These are phyloP conservation scores for Drosophila punjabiensis DNA, from an alignment of 1,140 invertebrate genomes.

Conservation along the genomic window DNA sequence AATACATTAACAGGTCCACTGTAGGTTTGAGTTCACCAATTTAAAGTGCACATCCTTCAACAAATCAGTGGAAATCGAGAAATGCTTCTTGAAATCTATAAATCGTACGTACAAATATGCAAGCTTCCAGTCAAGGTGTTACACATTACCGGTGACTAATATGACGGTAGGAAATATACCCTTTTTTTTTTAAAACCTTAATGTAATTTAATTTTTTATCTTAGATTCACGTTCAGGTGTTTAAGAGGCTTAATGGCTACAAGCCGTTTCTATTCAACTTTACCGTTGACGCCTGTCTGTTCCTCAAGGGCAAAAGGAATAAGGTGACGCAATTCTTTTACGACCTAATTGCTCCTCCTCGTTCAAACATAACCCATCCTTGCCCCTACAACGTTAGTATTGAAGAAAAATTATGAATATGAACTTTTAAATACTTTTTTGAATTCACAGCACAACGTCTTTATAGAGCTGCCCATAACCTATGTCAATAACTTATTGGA, in stretches of 20 bases:
- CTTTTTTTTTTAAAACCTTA: no score
- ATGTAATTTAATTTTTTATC: not conserved
- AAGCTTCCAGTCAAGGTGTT: not conserved
- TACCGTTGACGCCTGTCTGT: not conserved
- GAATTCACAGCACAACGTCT: not conserved
- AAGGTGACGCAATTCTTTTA: conserved; percentile 3
- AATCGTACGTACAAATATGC: conserved; percentile 4
- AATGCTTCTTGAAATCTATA: conserved; percentile 2
- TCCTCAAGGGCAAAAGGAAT: conserved; percentile 4
- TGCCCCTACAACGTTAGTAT: conserved; percentile 1
- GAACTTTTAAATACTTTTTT: no score
- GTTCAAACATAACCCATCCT: not conserved
- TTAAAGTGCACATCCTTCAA: conserved; percentile 2
- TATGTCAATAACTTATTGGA: not conserved
- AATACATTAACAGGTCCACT: not conserved
- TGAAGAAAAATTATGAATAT: no score
- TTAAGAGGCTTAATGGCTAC: conserved; percentile 2
- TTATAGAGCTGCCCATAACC: not conserved
- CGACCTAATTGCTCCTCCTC: not conserved
- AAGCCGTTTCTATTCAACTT: conserved; percentile 1
- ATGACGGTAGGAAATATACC: not conserved
- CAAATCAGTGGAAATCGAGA: not conserved
- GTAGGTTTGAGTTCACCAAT: not conserved
- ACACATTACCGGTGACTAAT: not conserved
- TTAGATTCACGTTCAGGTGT: not conserved